Evolutionary conservation across 2,888 invertebrate species (phyloP).

Genomic region (Matsumyia berberina): DNA sequence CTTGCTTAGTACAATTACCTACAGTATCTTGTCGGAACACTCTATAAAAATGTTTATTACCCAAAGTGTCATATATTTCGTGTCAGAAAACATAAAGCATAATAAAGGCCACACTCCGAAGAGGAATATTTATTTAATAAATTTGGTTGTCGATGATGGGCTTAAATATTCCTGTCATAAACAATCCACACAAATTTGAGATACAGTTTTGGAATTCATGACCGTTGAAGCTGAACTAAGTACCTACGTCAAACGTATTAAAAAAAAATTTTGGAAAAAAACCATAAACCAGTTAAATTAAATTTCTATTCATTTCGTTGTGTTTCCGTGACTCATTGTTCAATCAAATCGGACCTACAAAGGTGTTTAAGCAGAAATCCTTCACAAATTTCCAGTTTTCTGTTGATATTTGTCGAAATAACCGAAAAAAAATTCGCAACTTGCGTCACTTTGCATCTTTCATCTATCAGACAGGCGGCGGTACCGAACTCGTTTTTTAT

Average conservation of each 20-base stretch:
- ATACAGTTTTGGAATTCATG: no score
- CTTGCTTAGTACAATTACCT: no score
- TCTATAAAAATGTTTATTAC: no score
- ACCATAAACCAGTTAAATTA: not conserved
- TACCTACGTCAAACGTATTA: not conserved
- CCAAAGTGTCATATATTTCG: no score
- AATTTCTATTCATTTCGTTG: not conserved
- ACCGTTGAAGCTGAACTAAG: not conserved
- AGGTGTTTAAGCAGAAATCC: slow-evolving; percentile 30
- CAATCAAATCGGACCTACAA: not conserved
- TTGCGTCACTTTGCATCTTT: slow-evolving; percentile 19
- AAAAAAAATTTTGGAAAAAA: not conserved
- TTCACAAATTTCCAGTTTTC: slow-evolving; percentile 35
- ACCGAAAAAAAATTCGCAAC: not conserved
- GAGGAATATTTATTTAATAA: no score
- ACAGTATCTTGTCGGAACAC: no score
- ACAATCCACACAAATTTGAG: no score
- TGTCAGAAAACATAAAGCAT: no score
- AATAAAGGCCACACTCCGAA: no score
- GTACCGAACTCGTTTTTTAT: not conserved
- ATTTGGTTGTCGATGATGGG: no score
- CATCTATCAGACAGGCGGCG: not conserved
- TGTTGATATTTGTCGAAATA: not conserved
- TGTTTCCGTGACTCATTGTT: slow-evolving; percentile 15
- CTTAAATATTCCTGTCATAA: no score